phyloP scores from a whole-genome alignment of 2,888 invertebrate genomes.

The Drosophila paramelanica region DNA sequence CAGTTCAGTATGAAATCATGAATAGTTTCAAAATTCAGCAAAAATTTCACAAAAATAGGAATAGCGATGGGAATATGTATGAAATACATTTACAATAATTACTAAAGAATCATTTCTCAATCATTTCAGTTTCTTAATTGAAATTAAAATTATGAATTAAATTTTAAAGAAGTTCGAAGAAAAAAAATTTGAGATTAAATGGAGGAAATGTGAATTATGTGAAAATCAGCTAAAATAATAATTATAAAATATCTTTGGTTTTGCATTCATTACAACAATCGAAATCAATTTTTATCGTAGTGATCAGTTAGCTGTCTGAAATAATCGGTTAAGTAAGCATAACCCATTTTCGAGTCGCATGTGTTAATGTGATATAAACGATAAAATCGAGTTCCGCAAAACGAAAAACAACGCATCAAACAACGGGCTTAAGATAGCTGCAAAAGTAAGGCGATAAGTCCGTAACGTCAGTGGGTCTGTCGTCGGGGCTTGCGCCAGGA shows the following conservation, averaged over 20 bases:
- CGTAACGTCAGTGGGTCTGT: constrained; percentile 55
- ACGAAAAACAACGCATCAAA: constrained; percentile 28
- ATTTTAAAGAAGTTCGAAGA: too few relatives aligned
- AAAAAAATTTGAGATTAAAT: too few relatives aligned
- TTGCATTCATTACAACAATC: background rate
- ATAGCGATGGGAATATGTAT: too few relatives aligned
- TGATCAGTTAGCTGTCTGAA: background rate
- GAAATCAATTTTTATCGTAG: background rate
- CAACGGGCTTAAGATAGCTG: constrained; percentile 73
- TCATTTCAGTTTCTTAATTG: too few relatives aligned
- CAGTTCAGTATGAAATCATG: too few relatives aligned
- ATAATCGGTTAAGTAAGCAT: constrained; percentile 28
- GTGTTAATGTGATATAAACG: constrained; percentile 78
- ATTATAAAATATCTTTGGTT: background rate
- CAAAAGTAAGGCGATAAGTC: constrained; percentile 72
- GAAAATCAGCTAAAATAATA: too few relatives aligned
- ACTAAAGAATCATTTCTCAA: too few relatives aligned
- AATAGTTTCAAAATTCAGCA: too few relatives aligned
- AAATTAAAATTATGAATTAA: too few relatives aligned
- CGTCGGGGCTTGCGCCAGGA: constrained; percentile 19
- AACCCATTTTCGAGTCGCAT: constrained; percentile 65
- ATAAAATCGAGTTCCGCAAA: constrained; percentile 38
- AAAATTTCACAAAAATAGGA: too few relatives aligned
- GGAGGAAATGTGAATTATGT: too few relatives aligned
- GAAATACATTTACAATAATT: too few relatives aligned